Evolutionary conservation across 2,888 invertebrate genomes (phyloP).

Genomic region (Biston betularia): DNA sequence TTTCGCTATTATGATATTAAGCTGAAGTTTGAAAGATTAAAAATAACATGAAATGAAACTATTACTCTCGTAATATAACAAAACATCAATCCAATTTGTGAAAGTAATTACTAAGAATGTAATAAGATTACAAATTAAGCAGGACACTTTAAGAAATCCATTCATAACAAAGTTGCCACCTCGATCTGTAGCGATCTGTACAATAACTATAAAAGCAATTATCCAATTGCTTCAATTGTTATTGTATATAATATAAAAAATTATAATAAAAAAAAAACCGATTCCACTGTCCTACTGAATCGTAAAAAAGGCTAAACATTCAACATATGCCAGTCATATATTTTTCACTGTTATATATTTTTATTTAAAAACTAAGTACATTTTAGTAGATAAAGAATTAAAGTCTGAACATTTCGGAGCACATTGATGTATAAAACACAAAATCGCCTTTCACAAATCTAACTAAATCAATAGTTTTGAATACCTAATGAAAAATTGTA

Average conservation of each 20-base stretch:
- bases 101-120: background rate
- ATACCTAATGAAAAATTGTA: too few relatives aligned
- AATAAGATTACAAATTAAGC: slow-evolving; percentile 10
- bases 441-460: slow-evolving; percentile 41
- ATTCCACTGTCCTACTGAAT: too few relatives aligned
- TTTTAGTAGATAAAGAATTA: too few relatives aligned
- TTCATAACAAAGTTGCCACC: slow-evolving; percentile 19
- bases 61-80: background rate
- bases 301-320: too few relatives aligned
- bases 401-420: background rate
- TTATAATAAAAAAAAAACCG: too few relatives aligned
- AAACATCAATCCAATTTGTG: background rate
- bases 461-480: slow-evolving; percentile 7
- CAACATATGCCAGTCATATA: too few relatives aligned
- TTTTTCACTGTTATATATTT: too few relatives aligned
- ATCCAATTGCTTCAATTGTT: background rate
- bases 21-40: too few relatives aligned
- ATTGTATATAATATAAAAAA: too few relatives aligned
- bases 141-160: background rate
- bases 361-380: too few relatives aligned
- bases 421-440: slow-evolving; percentile 37
- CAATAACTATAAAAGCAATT: background rate
- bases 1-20: too few relatives aligned
- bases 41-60: background rate
- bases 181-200: background rate